Evolutionary conservation across 2,113 vertebrate genomes (phyloP).

Genomic region (Malaclemys terrapin): DNA sequence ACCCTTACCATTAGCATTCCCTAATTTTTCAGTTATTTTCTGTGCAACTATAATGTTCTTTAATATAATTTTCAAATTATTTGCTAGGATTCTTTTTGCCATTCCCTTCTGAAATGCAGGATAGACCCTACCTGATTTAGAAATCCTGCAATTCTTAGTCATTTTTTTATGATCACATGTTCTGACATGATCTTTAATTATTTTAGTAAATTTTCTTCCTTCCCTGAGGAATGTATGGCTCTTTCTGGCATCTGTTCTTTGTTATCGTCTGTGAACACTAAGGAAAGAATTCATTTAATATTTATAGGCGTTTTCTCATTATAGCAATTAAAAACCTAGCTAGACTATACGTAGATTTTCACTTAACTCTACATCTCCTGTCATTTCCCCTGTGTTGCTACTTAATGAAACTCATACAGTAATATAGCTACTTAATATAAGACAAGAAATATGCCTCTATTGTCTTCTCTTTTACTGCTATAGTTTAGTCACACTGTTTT

Average conservation of each 20-base stretch:
- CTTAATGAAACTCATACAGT: neutral
- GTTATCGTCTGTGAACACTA: conserved; percentile 22
- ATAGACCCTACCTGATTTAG: neutral
- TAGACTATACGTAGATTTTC: accelerated
- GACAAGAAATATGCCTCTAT: neutral
- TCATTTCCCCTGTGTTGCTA: neutral
- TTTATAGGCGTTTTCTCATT: conserved; percentile 24
- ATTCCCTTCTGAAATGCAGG: neutral
- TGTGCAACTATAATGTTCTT: neutral
- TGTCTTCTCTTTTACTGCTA: neutral
- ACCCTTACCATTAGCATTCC: accelerated
- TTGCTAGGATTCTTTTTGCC: neutral
- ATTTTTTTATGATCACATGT: neutral
- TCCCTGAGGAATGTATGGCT: neutral
- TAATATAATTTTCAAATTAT: neutral
- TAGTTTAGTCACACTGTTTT: neutral
- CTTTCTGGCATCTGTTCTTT: neutral
- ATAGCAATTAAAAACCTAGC: neutral
- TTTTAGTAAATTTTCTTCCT: neutral
- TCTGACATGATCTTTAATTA: neutral
- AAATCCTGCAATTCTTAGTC: neutral
- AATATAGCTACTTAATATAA: neutral
- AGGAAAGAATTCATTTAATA: neutral
- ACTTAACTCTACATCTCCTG: neutral
- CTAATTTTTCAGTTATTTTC: neutral